Evolutionary conservation across 2,797 vertebrate species (phyloP).

Genomic region (Gambusia yucatana): DNA sequence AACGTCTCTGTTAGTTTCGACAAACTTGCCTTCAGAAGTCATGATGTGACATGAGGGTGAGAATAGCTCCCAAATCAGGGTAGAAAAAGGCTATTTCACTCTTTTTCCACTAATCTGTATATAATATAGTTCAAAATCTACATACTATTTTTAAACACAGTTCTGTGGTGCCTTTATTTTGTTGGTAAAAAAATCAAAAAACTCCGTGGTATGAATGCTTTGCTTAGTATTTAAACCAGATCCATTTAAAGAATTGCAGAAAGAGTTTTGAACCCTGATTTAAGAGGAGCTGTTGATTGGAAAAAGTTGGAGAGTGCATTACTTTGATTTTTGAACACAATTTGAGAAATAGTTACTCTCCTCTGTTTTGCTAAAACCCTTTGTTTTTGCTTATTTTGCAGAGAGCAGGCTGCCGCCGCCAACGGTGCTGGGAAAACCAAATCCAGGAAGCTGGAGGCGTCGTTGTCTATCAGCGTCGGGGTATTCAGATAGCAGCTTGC

Average conservation of each 20-base stretch:
- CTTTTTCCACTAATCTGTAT: background rate
- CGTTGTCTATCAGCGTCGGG: slow-evolving; percentile 84
- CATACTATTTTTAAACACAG: background rate
- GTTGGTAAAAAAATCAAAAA: background rate
- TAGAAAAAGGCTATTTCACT: background rate
- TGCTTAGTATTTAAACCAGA: background rate
- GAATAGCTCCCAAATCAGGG: background rate
- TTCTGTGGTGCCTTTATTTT: background rate
- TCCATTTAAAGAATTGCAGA: background rate
- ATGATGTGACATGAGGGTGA: background rate
- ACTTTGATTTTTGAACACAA: background rate
- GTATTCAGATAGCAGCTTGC: slow-evolving; percentile 75
- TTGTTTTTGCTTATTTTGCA: slow-evolving; percentile 36
- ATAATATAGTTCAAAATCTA: too few species aligned
- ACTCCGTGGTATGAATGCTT: background rate
- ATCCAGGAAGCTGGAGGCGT: slow-evolving; percentile 81
- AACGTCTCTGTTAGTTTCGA: background rate
- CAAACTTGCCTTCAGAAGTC: background rate
- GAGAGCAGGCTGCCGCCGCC: slow-evolving; percentile 48
- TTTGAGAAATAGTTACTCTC: background rate
- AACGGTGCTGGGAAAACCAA: slow-evolving; percentile 58
- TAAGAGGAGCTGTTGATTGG: background rate
- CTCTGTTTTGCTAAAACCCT: background rate
- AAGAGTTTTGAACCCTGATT: background rate
- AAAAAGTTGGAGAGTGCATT: background rate